Percentiles rank a stretch among this genome's conserved stretches.
Conservation (phyloP, 2,113 vertebrate species). For the Crocuta crocuta region DNA sequence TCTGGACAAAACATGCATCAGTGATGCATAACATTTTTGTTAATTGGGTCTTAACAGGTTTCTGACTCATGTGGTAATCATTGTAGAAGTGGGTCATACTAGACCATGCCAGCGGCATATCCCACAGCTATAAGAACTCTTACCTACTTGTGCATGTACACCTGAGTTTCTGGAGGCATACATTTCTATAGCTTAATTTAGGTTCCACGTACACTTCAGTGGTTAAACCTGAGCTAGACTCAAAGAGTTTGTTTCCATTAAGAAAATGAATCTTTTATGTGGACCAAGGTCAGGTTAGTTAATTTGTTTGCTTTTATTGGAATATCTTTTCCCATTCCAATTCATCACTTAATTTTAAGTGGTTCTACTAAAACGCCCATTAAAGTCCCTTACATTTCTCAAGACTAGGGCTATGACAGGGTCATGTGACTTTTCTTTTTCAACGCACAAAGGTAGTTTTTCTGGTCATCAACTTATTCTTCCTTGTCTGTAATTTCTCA, state of each 20-base stretch:
- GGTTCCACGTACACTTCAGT: constrained; percentile 75
- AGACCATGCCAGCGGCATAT: constrained; percentile 78
- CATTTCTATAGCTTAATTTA: constrained; percentile 68
- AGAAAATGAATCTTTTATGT: constrained; percentile 84
- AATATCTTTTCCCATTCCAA: constrained; percentile 82
- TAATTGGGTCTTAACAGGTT: constrained; percentile 92
- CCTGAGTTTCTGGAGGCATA: constrained; percentile 41
- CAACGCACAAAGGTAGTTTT: constrained; percentile 45
- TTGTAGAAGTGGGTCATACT: constrained; percentile 87
- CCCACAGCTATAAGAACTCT: constrained; percentile 78
- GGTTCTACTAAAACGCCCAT: constrained; percentile 78
- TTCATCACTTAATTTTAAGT: constrained; percentile 84
- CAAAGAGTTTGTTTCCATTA: constrained; percentile 82
- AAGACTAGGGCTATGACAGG: constrained; percentile 62
- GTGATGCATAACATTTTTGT: constrained; percentile 89
- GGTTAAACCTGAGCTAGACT: constrained; percentile 76
- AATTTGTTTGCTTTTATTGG: constrained; percentile 85
- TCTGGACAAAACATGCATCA: constrained; percentile 88
- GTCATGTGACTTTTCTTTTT: constrained; percentile 3
- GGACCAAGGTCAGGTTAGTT: constrained; percentile 81
- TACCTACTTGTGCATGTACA: constrained; percentile 78
- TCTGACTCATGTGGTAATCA: constrained; percentile 87
- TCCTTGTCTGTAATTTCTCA: constrained; percentile 49
- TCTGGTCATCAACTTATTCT: constrained; percentile 17
- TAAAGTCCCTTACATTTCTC: constrained; percentile 76